These are phyloP conservation scores for Apodemia mormo DNA, from an alignment of 2,888 invertebrate genomes.

Conservation along the genomic window DNA sequence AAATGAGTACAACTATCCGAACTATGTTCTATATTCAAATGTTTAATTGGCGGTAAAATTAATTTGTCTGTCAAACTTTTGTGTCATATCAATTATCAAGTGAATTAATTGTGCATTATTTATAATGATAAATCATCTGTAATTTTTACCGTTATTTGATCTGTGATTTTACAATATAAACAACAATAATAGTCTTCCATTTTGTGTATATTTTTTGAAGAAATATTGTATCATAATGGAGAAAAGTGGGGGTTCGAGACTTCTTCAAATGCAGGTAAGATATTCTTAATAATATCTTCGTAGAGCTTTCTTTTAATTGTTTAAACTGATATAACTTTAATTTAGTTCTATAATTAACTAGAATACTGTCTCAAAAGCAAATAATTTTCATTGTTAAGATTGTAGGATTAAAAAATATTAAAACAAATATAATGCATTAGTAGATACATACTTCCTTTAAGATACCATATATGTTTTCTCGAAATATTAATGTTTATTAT, in stretches of 20 bases:
- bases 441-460: too few species aligned
- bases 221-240: constrained; percentile 53
- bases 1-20: constrained; percentile 28
- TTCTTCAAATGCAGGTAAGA: constrained; percentile 74
- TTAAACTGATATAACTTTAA: too few species aligned
- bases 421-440: too few species aligned
- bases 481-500: too few species aligned
- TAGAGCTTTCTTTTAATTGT: neutral
- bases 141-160: constrained; percentile 40
- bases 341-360: too few species aligned
- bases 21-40: constrained; percentile 43
- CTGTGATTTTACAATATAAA: constrained; percentile 17
- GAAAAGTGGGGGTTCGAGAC: constrained; percentile 64
- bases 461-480: too few species aligned
- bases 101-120: constrained; percentile 46
- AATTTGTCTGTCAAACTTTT: constrained; percentile 36
- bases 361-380: too few species aligned
- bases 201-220: constrained; percentile 42
- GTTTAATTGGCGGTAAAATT: constrained; percentile 40
- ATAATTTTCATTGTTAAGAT: too few species aligned
- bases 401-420: too few species aligned
- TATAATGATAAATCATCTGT: constrained; percentile 58
- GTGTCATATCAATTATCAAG: constrained; percentile 60
- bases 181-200: constrained; percentile 45
- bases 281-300: constrained; percentile 2